Base-by-base conservation (phyloP, 2,888 invertebrate species). In the Dexiosoma caninum region DNA sequence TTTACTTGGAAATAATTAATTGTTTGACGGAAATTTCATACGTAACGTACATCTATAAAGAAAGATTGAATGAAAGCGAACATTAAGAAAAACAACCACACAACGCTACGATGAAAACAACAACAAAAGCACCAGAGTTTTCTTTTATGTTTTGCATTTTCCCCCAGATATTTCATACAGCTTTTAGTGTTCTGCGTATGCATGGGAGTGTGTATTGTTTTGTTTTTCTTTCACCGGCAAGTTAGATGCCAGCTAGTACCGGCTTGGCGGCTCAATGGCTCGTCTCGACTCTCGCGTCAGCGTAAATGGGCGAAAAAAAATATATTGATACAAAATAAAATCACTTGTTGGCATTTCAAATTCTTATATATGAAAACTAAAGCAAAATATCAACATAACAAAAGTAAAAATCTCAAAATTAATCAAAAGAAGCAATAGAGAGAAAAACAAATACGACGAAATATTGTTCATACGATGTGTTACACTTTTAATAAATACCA, bases 191-290 rank as follows among this genome's bases (percentile, higher is more conserved):
- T 40, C n/a, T n/a, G n/a, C 60, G 69, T 59, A n/a, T 27, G 42
- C 57, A n/a, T 35, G 55, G 46, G 46, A 32, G 57, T 35, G 27
- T 71, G 19, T 27, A 14, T 64, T 71, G 46, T 59, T 67, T 59
- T 78, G 69, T 53, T 78, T 44, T 80, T 80, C 49, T 88, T 88
- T 87, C 84, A 85, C 87, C 86, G 88, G 85, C 85, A 84, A 62
- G 53, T 55, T 21, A 74, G 19, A 64, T 64, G 84, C 77, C 44
- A 44, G 84, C 85, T 87, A 88, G 88, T 88, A 87, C 86, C 86
- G 85, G 84, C 85, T 87, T 84, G 88, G 85, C 89, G 89, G 89
- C 88, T 88, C 87, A 85, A 62, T 87, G 83, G 87, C 88, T 87
- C 86, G 88, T 87, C 88, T 86, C 87, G 88, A 78, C 75, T 79